Evolutionary conservation across 2,113 vertebrate species (phyloP), one percentile per base, ranked within the genome.

Genomic region (Boleophthalmus pectinirostris): DNA sequence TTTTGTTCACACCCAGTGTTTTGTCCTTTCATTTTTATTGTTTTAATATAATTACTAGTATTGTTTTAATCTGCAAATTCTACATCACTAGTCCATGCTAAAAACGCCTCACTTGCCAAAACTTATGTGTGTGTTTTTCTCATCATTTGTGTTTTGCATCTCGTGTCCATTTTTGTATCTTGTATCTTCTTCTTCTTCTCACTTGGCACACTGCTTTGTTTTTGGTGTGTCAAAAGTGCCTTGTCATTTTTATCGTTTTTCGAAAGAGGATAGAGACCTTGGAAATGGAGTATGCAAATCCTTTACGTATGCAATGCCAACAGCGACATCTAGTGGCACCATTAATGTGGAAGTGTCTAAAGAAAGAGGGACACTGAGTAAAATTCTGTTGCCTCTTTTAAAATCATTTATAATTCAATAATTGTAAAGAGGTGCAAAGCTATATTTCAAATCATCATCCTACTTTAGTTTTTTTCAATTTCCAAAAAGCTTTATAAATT

Each of bases 181-280:
- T 72, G 2, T 68, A 77, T 43, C 38, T 43, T 43, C 38, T 43
- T 43, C 35, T 33, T 64, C 14, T 72, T 3, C 70, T 78, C 16
- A 79, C 75, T 81, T 80, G 21, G 66, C 66, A 71, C 29, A 49
- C 73, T 84, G 46, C 73, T 61, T 77, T 77, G 72, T 58, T 47
- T 79, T 81, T 54, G 63, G 77, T 87, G 72, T 88, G 85, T 90
- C 74, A 74, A 87, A 83, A 91, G 91, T 92, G 92, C 93, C 92
- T 93, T 93, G 81, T 78, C 75, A 46, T 85, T 81, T 85, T 85
- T 15, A 83, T 72, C 74, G 21, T 33, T 64, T 61, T 68, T 45
- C 29, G 60, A 45, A 56, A 60, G 14, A 10, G 6, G 49, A 70
- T 71, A 23, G 35, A 80, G 57, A 58, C 43, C 1, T 16, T 57